Evolutionary conservation across 2,888 invertebrate species (phyloP), one percentile per base, ranked within the genome.

Genomic region (Cyclophora punctaria): DNA sequence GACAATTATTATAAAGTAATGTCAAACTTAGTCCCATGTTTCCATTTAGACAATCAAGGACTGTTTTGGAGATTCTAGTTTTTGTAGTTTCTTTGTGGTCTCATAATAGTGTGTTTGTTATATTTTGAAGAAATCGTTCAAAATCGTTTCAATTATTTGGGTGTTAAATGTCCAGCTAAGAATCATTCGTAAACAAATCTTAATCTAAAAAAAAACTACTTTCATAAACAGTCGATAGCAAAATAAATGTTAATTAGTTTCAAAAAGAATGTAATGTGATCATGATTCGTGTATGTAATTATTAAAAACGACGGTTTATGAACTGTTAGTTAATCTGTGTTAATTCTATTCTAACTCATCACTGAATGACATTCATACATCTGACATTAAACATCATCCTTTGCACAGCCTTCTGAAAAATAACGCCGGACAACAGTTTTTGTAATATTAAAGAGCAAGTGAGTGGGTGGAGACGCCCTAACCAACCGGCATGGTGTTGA

Each of bases 361-460:
- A 83, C 80, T 84, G 79, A 71, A 77, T 78, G 75, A 83, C 86
- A 87, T 85, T 83, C 84, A 84, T 83, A 83, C 80, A 75, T 86
- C 80, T 78, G 83, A 83, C 83, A 86, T 74, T 75, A 77, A 83
- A 73, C 71, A 78, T 70, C 75, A 79, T 84, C 82, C 80, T 84
- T 81, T 79, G 82, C 85, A 85, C 84, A 86, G 86, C 86, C 82
- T 76, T 86, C 85, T 84, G 85, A 79, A 83, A 85, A 79, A 77
- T 77, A 78, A 73, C 75, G 82, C 82, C 74, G 76, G 44, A 73
- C 68, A 20, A 71, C 74, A 86, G 87, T 83, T 80, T 77, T 87
- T 87, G 87, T 88, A 88, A 88, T 88, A 88, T 88, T 78, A 86
- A 88, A 88, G 84, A 86, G 87, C 87, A 80, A 68, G 69, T 59